These are phyloP conservation scores for Clarias fuscus DNA, from an alignment of 2,797 vertebrate species.

Conservation along the genomic window DNA sequence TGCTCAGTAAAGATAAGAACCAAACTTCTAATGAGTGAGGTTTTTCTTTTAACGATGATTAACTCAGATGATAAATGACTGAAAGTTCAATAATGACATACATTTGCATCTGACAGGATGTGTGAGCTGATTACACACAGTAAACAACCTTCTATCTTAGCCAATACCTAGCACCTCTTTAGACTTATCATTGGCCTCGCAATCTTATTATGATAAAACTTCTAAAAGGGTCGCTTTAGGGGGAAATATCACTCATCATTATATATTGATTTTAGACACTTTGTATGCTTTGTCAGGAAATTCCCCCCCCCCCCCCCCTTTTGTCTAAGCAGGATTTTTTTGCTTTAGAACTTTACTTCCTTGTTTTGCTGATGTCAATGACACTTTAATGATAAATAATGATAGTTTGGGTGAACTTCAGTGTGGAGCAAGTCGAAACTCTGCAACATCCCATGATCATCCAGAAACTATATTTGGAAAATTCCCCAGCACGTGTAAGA, in stretches of 20 bases:
- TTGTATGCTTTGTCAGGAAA: neutral
- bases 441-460: neutral
- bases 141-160: conserved; percentile 16
- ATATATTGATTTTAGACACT: conserved; percentile 4
- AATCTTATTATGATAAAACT: conserved; percentile 32
- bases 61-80: conserved; percentile 18
- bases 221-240: neutral
- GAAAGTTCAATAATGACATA: conserved; percentile 26
- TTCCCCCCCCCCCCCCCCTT: neutral
- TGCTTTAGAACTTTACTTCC: neutral
- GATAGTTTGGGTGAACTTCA: neutral
- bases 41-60: conserved; percentile 10
- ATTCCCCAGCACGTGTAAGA: conserved; percentile 46
- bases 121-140: conserved; percentile 19
- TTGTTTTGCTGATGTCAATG: conserved; percentile 1
- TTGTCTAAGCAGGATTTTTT: conserved; percentile 23
- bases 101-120: conserved; percentile 36
- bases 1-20: neutral
- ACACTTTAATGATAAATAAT: neutral
- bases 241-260: neutral
- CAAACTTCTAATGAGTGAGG: conserved; percentile 1
- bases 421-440: conserved; percentile 41
- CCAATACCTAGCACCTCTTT: conserved; percentile 17
- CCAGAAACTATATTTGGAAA: conserved; percentile 48
- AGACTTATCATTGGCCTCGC: conserved; percentile 8